phyloP scores from a whole-genome alignment of 2,113 vertebrate species.

The Albula goreensis region DNA sequence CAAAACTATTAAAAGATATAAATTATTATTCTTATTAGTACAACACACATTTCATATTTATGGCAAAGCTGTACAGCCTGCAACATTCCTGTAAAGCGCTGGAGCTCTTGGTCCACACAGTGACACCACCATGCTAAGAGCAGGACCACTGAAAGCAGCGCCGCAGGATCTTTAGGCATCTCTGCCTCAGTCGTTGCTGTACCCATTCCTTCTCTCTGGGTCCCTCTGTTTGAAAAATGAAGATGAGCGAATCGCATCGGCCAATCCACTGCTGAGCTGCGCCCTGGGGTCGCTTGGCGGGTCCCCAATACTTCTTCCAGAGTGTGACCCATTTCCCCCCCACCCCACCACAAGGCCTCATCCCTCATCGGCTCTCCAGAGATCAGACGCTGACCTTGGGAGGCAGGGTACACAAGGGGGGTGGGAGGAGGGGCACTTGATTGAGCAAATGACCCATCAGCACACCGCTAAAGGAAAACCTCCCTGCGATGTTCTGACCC shows the following conservation, averaged over 20 bases:
- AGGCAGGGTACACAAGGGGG: not conserved
- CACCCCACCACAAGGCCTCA: not conserved
- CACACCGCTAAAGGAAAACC: not conserved
- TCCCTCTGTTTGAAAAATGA: not conserved
- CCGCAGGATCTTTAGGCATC: not conserved
- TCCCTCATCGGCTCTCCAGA: constrained; percentile 18
- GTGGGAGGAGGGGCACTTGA: not conserved
- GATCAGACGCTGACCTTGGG: constrained; percentile 34
- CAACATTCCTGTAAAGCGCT: no score
- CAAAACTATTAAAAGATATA: not conserved
- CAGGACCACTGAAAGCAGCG: not conserved
- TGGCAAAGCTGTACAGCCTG: not conserved
- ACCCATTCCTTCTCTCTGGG: not conserved
- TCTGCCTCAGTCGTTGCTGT: not conserved
- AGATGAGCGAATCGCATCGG: not conserved
- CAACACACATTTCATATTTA: not conserved
- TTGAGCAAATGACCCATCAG: constrained; percentile 16
- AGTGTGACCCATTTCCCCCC: constrained; percentile 31
- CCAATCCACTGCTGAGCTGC: not conserved
- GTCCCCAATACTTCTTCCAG: constrained; percentile 15
- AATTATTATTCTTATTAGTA: not conserved
- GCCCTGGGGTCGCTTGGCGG: not conserved
- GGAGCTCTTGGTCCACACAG: not conserved
- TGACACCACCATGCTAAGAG: not conserved
- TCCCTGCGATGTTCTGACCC: not conserved